Conservation (phyloP, 2,797 vertebrate species). For the Selene dorsalis region DNA sequence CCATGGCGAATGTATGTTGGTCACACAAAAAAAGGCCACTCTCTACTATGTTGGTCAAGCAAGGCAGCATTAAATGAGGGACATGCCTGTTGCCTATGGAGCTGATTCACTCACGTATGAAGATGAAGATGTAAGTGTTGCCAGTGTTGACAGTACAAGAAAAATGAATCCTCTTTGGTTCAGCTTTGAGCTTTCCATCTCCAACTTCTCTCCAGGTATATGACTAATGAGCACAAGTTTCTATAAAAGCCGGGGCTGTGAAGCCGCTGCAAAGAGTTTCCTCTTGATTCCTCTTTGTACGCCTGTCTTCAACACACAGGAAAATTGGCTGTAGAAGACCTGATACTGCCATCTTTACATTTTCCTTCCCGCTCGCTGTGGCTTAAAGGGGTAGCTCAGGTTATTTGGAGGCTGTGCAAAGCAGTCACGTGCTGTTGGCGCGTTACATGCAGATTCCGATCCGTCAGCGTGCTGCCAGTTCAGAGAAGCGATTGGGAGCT, state of each 20-base stretch:
- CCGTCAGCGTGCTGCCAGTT: no score
- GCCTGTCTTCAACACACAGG: slow-evolving; percentile 34
- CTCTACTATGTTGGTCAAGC: background rate
- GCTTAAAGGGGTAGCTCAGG: background rate
- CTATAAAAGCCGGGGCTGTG: slow-evolving; percentile 19
- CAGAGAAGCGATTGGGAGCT: no score
- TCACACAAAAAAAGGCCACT: background rate
- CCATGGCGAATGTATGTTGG: background rate
- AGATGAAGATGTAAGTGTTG: slow-evolving; percentile 15
- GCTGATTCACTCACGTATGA: slow-evolving; percentile 9
- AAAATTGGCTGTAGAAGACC: slow-evolving; percentile 3
- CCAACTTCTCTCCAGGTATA: slow-evolving; percentile 25
- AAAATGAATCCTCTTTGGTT: slow-evolving; percentile 18
- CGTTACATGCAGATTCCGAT: no score
- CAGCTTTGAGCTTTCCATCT: slow-evolving; percentile 3
- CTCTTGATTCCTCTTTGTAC: slow-evolving; percentile 10
- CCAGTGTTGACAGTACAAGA: slow-evolving; percentile 6
- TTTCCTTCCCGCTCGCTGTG: slow-evolving; percentile 9
- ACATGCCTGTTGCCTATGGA: slow-evolving; percentile 3
- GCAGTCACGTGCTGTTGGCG: no score
- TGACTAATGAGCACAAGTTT: slow-evolving; percentile 29
- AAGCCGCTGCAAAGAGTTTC: slow-evolving; percentile 17
- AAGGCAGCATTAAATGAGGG: slow-evolving; percentile 18
- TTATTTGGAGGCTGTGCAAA: no score
- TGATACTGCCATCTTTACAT: slow-evolving; percentile 3